Base-by-base conservation (phyloP, 2,888 invertebrate genomes). In the Cyrtodaria siliqua region DNA sequence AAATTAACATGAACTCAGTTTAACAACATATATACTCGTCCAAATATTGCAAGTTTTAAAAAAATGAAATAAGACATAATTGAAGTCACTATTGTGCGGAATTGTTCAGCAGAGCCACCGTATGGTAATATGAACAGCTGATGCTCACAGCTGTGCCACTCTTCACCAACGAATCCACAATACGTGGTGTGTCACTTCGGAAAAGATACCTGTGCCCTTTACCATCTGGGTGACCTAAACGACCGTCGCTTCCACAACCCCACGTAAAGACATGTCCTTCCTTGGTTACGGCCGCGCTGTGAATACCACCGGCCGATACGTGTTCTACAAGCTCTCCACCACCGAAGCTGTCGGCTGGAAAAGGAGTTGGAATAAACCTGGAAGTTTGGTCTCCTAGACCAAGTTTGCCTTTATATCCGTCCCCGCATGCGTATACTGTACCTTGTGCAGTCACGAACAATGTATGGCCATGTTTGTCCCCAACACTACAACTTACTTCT, bases 211-310 rank as follows among this genome's bases (percentile, higher is more conserved):
- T 61, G 50, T 88, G 86, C 49, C 86, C 86, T 75, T 86, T 73
- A n/a, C 84, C 85, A 47, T 88, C 88, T n/a, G 85, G 84, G 42
- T 87, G 88, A 14, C 88, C 87, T 29, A 86, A 70, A 20, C 88
- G 76, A 1, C 88, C 88, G 63, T 88, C 87, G 66, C 88, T 88
- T 1, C 88, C 88, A 69, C 88, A 88, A 0, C 88, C 88, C 88
- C 88, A 88, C 6, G 88, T 87, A 64, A 79, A 88, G 16, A 86
- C 82, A 55, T 73, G 81, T 23, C 88, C 88, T 24, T 66, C 67
- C 8, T 12, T 23, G 29, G 83, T 87, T 9, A 86, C 82, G 9
- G 88, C 87, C 8, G 84, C 70, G 50, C 87, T 87, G 68, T 88
- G 88, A 33, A 88, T 87, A 23, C 88, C 88, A 12, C 88, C 88